phyloP scores from a whole-genome alignment of 1,140 invertebrate species.

The Diorhabda sublineata region DNA sequence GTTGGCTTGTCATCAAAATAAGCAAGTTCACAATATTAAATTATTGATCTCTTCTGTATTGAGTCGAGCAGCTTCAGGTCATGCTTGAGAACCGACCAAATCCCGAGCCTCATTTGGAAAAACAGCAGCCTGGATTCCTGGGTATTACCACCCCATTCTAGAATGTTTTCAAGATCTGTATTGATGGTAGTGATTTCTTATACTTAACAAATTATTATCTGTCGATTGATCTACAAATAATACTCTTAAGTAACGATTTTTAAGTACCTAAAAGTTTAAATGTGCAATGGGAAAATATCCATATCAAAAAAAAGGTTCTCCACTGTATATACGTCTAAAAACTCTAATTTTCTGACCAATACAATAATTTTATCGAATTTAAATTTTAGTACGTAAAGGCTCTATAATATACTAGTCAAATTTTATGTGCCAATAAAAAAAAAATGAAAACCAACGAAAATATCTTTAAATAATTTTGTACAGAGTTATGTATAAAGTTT shows the following conservation, averaged over 20 bases:
- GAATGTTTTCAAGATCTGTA: no score
- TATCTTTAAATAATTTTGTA: slow-evolving; percentile 36
- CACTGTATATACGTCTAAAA: slow-evolving; percentile 3
- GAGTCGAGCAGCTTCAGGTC: no score
- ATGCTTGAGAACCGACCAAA: no score
- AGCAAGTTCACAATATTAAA: no score
- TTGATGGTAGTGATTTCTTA: no score
- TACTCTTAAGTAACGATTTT: background rate
- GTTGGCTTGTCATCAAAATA: no score
- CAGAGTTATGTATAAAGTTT: background rate
- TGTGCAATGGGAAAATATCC: slow-evolving; percentile 14
- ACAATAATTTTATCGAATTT: slow-evolving; percentile 42
- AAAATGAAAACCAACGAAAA: slow-evolving; percentile 35
- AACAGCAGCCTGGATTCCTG: no score
- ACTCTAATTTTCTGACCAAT: slow-evolving; percentile 28
- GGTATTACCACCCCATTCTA: no score
- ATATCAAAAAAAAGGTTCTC: slow-evolving; percentile 14
- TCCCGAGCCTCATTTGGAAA: no score
- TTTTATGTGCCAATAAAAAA: slow-evolving; percentile 33
- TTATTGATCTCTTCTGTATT: no score
- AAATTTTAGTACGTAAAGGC: slow-evolving; percentile 21
- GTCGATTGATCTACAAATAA: no score
- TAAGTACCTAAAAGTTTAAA: slow-evolving; percentile 6
- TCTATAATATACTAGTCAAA: slow-evolving; percentile 30
- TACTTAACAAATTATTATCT: no score